Conservation (phyloP, 2,888 invertebrate genomes). For the Byasa hedistus region DNA sequence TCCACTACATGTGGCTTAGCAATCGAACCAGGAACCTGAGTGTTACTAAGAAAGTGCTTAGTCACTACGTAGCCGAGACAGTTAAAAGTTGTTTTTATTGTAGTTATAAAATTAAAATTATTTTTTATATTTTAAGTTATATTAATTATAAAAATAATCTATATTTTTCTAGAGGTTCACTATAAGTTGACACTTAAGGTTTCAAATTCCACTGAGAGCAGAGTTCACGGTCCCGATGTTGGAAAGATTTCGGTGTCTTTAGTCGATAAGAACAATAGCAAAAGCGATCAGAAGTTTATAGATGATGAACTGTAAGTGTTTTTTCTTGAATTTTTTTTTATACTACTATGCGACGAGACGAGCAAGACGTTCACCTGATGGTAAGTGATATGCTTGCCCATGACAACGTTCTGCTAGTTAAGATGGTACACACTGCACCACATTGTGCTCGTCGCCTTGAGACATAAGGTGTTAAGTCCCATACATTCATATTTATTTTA, state of each 20-base stretch:
- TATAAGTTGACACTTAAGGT: slow-evolving; percentile 88
- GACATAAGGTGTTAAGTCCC: too few relatives aligned
- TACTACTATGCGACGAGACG: too few relatives aligned
- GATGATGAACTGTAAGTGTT: slow-evolving; percentile 72
- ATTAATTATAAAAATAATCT: not conserved
- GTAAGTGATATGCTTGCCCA: too few relatives aligned
- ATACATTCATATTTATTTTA: too few relatives aligned
- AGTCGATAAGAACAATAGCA: slow-evolving; percentile 81
- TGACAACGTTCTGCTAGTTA: too few relatives aligned
- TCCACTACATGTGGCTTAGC: too few relatives aligned
- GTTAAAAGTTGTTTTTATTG: not conserved
- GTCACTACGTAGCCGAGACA: too few relatives aligned
- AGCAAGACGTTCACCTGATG: too few relatives aligned
- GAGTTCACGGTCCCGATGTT: slow-evolving; percentile 87
- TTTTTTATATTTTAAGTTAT: not conserved
- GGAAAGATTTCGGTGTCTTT: slow-evolving; percentile 85
- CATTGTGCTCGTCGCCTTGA: too few relatives aligned
- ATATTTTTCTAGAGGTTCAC: slow-evolving; percentile 82
- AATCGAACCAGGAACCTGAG: too few relatives aligned
- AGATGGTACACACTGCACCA: too few relatives aligned
- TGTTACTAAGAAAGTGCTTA: too few relatives aligned
- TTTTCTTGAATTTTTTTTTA: not conserved
- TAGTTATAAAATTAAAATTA: not conserved
- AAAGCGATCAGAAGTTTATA: slow-evolving; percentile 80
- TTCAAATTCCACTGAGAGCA: slow-evolving; percentile 85